phyloP scores from a whole-genome alignment of 2,888 invertebrate species.

The Noctua pronuba region DNA sequence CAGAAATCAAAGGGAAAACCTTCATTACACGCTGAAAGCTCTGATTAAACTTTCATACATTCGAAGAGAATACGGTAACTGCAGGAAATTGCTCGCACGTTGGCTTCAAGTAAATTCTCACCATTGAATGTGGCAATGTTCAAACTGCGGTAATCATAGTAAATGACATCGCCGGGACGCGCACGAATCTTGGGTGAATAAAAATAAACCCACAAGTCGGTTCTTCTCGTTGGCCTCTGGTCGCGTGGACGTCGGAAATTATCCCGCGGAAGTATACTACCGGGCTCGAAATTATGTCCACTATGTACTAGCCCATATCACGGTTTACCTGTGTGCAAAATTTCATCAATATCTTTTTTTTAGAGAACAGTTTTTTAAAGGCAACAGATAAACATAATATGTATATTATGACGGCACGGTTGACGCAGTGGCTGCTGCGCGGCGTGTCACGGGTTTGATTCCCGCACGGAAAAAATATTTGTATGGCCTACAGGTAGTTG shows the following conservation, averaged over 20 bases:
- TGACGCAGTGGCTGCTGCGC: too few species aligned
- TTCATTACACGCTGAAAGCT: conserved; percentile 24
- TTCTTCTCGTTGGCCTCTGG: not conserved
- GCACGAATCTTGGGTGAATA: not conserved
- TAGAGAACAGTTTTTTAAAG: too few species aligned
- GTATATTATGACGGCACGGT: too few species aligned
- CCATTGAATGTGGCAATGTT: conserved; percentile 40
- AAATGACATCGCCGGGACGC: conserved; percentile 25
- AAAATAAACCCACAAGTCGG: not conserved
- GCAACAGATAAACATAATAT: too few species aligned
- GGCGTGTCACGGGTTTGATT: too few species aligned
- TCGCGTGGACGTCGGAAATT: not conserved
- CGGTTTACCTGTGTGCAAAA: not conserved
- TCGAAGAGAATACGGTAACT: conserved; percentile 43
- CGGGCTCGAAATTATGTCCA: not conserved
- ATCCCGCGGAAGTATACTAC: not conserved
- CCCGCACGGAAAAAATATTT: too few species aligned
- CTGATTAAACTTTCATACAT: conserved; percentile 63
- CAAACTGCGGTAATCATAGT: conserved; percentile 52
- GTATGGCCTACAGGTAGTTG: too few species aligned
- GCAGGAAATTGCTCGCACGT: conserved; percentile 59
- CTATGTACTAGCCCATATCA: not conserved
- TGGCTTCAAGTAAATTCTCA: conserved; percentile 33
- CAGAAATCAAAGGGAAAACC: conserved; percentile 46
- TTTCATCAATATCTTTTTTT: not conserved